Evolutionary conservation across 2,888 invertebrate species (phyloP).

Genomic region (Sarcophaga subvicina): DNA sequence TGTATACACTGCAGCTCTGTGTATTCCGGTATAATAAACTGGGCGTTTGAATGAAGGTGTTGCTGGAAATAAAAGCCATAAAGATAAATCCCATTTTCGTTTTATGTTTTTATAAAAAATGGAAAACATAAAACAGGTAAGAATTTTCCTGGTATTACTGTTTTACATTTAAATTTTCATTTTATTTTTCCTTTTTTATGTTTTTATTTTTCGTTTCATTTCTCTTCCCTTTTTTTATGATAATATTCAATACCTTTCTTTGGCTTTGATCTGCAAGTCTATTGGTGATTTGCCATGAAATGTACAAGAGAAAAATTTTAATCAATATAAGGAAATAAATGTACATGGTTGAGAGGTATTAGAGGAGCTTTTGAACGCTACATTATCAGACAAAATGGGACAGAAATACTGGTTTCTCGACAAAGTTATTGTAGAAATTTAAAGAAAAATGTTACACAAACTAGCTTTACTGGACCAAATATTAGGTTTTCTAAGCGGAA

Average conservation of each 20-base stretch:
- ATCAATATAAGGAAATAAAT: too few species aligned
- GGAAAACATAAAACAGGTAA: conserved; percentile 33
- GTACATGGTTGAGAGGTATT: not conserved
- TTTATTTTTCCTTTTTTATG: not conserved
- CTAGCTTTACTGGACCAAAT: too few species aligned
- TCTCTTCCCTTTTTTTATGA: conserved; percentile 24
- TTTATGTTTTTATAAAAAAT: conserved; percentile 32
- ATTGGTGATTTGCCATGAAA: not conserved
- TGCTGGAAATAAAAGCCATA: not conserved
- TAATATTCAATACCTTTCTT: conserved; percentile 19
- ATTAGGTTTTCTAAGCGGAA: too few species aligned
- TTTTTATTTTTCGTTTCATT: conserved; percentile 7
- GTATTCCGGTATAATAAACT: not conserved
- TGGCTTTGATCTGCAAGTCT: not conserved
- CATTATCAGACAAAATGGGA: too few species aligned
- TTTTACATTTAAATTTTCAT: not conserved
- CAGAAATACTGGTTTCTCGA: too few species aligned
- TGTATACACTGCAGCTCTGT: too few species aligned
- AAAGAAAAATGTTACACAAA: too few species aligned
- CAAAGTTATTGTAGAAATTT: too few species aligned
- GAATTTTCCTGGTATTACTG: conserved; percentile 33
- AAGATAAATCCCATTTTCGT: conserved; percentile 19
- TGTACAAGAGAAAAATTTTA: not conserved
- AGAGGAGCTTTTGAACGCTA: too few species aligned
- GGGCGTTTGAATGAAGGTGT: not conserved